Evolutionary conservation across 2,113 vertebrate species (phyloP).

Genomic region (Pollachius pollachius): DNA sequence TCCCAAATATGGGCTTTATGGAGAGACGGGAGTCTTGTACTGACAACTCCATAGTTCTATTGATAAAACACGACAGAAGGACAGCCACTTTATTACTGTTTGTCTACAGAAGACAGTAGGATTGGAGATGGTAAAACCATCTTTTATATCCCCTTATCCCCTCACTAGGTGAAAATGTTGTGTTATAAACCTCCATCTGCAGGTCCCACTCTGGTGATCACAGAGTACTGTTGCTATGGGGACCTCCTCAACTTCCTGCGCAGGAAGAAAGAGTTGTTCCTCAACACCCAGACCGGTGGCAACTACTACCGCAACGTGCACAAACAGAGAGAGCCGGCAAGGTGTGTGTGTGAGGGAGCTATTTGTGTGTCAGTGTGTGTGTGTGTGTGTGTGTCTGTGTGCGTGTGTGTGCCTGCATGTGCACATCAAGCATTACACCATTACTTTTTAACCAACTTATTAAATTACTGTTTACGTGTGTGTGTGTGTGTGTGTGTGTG

Average conservation of each 20-base stretch:
- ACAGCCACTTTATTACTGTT: too few species aligned
- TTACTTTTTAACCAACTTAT: too few species aligned
- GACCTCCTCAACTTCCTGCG: conserved; percentile 98
- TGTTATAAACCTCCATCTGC: conserved; percentile 30
- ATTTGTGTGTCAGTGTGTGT: background rate
- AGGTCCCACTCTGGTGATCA: conserved; percentile 97
- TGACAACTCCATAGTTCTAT: too few species aligned
- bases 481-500: conserved; percentile 18
- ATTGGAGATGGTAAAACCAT: too few species aligned
- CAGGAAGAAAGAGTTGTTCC: conserved; percentile 88
- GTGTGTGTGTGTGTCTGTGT: conserved; percentile 15
- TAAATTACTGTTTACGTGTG: background rate
- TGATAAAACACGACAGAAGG: too few species aligned
- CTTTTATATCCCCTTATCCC: too few species aligned
- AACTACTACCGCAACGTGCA: conserved; percentile 86
- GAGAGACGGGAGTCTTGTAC: too few species aligned
- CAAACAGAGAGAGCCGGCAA: conserved; percentile 51
- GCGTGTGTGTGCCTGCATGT: background rate
- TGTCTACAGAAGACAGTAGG: too few species aligned
- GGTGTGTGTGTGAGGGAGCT: conserved; percentile 44
- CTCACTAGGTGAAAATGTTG: too few species aligned
- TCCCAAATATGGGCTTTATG: too few species aligned
- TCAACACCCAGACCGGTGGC: conserved; percentile 85
- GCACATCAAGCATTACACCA: background rate
- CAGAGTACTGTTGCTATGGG: conserved; percentile 99